phyloP scores from a whole-genome alignment of 2,113 vertebrate species.

The Sander vitreus region DNA sequence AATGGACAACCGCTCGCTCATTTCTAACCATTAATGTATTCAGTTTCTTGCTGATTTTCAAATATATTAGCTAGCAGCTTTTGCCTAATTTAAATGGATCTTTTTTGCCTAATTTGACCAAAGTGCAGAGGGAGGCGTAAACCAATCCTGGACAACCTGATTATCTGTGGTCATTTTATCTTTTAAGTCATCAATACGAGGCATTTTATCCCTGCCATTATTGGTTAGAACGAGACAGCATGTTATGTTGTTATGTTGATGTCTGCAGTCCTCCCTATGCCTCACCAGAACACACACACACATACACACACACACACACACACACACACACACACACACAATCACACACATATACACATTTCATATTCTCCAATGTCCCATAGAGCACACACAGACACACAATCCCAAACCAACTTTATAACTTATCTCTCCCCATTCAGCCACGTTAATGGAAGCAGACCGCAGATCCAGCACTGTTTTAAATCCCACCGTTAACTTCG shows the following conservation, averaged over 20 bases:
- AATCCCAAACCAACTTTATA: conserved; percentile 58
- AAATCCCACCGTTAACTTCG: conserved; percentile 61
- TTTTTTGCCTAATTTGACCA: conserved; percentile 49
- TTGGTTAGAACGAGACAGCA: conserved; percentile 29
- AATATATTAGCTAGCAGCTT: conserved; percentile 40
- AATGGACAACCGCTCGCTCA: conserved; percentile 9
- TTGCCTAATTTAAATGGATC: conserved; percentile 47
- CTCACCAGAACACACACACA: not conserved
- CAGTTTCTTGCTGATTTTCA: conserved; percentile 55
- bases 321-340: conserved; percentile 16
- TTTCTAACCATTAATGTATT: conserved; percentile 54
- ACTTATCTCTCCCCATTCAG: conserved; percentile 49
- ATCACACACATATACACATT: conserved; percentile 5
- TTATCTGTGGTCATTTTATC: conserved; percentile 67
- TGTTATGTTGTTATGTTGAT: conserved; percentile 47
- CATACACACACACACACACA: conserved; percentile 15
- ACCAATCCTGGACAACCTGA: conserved; percentile 62
- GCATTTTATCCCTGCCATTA: conserved; percentile 37
- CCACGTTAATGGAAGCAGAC: conserved; percentile 73
- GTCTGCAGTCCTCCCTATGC: conserved; percentile 7
- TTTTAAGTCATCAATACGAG: conserved; percentile 58
- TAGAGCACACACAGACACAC: not conserved
- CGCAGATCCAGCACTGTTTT: conserved; percentile 61
- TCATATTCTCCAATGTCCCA: conserved; percentile 22
- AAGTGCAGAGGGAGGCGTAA: conserved; percentile 74